phyloP scores from a whole-genome alignment of 2,888 invertebrate genomes.

The Galeruca laticollis region DNA sequence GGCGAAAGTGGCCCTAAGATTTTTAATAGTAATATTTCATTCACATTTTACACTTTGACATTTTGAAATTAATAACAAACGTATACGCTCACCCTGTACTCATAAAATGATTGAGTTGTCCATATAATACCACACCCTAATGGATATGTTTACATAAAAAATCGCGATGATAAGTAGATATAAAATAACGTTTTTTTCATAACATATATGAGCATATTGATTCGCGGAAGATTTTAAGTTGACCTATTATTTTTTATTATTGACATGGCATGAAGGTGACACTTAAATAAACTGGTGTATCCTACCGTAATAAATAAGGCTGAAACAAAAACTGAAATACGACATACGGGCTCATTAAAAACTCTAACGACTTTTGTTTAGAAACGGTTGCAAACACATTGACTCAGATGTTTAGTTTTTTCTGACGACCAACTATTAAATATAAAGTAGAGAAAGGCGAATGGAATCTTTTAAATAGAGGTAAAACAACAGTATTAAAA shows the following conservation, averaged over 20 bases:
- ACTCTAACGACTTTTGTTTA: background rate
- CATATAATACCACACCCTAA: background rate
- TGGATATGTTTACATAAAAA: background rate
- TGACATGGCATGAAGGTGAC: background rate
- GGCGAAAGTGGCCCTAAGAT: no score
- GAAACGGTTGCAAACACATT: background rate
- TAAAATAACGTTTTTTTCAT: background rate
- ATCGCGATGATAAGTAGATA: background rate
- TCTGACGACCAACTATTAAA: no score
- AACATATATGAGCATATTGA: constrained; percentile 5
- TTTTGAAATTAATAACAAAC: no score
- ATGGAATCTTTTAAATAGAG: no score
- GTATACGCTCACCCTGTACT: background rate
- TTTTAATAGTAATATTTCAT: no score
- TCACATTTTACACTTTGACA: no score
- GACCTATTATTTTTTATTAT: background rate
- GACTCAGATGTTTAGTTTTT: background rate
- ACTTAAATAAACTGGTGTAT: background rate
- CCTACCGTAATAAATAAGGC: background rate
- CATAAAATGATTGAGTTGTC: background rate
- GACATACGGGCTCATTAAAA: no score
- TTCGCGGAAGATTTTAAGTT: background rate
- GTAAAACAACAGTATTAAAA: no score
- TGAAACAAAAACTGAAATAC: background rate
- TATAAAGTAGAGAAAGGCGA: no score